phyloP scores from a whole-genome alignment of 1,140 invertebrate genomes.

The Araneus ventricosus region DNA sequence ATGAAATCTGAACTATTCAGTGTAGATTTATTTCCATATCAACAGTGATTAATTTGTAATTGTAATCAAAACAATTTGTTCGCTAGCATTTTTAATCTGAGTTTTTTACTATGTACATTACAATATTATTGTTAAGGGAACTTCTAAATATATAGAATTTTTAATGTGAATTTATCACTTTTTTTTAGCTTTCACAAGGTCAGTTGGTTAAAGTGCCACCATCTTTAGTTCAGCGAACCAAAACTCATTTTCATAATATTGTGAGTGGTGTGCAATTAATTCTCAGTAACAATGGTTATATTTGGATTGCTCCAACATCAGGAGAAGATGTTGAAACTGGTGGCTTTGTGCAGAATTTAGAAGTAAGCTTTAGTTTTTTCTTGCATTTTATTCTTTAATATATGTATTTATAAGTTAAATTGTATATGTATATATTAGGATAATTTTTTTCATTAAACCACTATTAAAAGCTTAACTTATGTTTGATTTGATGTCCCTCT shows the following conservation, averaged over 20 bases:
- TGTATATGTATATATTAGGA: no score
- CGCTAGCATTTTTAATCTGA: no score
- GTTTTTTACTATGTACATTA: no score
- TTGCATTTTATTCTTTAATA: constrained; percentile 46
- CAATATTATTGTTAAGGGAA: not conserved
- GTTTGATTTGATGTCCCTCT: no score
- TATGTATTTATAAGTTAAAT: not conserved
- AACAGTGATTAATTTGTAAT: no score
- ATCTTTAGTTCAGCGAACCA: constrained; percentile 94
- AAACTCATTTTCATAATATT: constrained; percentile 97
- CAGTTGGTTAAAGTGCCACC: constrained; percentile 94
- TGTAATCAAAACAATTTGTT: no score
- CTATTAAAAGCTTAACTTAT: no score
- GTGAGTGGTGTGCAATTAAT: constrained; percentile 94
- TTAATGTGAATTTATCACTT: not conserved
- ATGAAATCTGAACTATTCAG: no score
- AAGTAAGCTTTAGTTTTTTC: constrained; percentile 77
- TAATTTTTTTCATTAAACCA: no score
- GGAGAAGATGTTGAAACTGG: constrained; percentile 86
- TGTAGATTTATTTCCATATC: no score
- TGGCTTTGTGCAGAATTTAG: constrained; percentile 90
- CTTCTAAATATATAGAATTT: not conserved
- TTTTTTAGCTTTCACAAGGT: constrained; percentile 88
- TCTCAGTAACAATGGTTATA: constrained; percentile 97
- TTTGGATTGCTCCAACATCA: constrained; percentile 92